Evolutionary conservation across 2,113 vertebrate species (phyloP).

Genomic region (Boulengeromyrus knoepffleri): DNA sequence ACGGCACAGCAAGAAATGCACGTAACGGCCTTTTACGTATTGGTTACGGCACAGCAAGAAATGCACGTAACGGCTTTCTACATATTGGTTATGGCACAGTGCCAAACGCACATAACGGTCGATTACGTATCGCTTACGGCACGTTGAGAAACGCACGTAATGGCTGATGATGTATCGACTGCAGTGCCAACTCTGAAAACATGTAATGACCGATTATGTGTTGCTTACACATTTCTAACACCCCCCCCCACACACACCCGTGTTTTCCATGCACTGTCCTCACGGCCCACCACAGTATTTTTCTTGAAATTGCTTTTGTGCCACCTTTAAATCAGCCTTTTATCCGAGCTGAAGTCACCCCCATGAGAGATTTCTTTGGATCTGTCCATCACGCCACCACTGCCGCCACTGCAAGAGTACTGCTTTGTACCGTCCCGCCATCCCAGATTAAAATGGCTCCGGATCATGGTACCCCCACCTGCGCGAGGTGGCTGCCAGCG

Average conservation of each 20-base stretch:
- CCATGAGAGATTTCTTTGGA: background rate
- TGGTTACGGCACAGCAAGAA: no score
- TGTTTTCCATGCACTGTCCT: background rate
- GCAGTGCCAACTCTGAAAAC: no score
- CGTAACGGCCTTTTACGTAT: background rate
- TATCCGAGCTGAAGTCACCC: background rate
- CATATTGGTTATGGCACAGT: background rate
- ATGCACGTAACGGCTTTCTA: background rate
- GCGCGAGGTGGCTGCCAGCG: background rate
- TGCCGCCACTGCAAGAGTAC: background rate
- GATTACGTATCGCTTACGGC: background rate
- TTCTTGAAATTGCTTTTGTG: background rate
- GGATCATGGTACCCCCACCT: background rate
- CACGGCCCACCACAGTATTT: background rate
- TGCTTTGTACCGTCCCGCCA: background rate
- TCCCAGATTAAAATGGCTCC: background rate
- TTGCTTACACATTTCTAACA: background rate
- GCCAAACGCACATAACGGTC: background rate
- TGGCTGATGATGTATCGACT: background rate
- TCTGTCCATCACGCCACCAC: background rate
- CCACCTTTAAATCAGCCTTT: background rate
- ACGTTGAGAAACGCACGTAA: background rate
- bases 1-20: background rate
- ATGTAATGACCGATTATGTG: background rate
- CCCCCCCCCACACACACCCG: no score